Percentiles rank a stretch among this genome's conserved stretches.
phyloP scores from a whole-genome alignment of 1,140 invertebrate genomes.

The Pararge aegeria region DNA sequence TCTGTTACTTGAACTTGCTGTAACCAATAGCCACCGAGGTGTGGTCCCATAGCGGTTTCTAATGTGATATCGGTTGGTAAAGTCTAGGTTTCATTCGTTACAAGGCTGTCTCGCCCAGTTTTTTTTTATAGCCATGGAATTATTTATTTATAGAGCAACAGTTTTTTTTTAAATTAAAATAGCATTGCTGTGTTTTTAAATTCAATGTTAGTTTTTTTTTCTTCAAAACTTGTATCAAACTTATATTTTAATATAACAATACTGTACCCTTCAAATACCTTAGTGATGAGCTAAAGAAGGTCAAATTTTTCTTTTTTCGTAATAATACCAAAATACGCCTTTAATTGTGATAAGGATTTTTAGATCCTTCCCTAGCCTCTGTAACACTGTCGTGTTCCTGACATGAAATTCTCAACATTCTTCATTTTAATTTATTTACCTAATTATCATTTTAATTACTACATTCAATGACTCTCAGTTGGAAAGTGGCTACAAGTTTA shows the following conservation, averaged over 20 bases:
- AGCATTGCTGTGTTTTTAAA: neutral
- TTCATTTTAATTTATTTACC: too few species aligned
- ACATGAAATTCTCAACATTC: too few species aligned
- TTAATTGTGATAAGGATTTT: too few species aligned
- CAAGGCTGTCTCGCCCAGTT: constrained; percentile 15
- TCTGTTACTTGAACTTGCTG: constrained; percentile 48
- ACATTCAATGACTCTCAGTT: constrained; percentile 10
- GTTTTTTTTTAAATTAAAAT: neutral
- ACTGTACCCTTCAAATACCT: too few species aligned
- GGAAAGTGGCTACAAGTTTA: constrained; percentile 19
- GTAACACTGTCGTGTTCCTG: too few species aligned
- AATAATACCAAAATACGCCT: too few species aligned
- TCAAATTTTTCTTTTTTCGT: too few species aligned
- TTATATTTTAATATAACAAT: too few species aligned
- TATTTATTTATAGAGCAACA: neutral
- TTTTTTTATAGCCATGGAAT: constrained; percentile 3
- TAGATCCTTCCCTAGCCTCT: too few species aligned
- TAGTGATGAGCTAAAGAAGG: too few species aligned
- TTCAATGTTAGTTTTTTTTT: neutral
- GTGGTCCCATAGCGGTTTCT: constrained; percentile 52
- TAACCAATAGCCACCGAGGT: constrained; percentile 58
- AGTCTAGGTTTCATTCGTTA: constrained; percentile 45
- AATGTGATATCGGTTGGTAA: constrained; percentile 54
- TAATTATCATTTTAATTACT: neutral
- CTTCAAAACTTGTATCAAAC: too few species aligned